Conservation (phyloP, 2,888 invertebrate genomes). For the Scaptomyza cyrtandrae region DNA sequence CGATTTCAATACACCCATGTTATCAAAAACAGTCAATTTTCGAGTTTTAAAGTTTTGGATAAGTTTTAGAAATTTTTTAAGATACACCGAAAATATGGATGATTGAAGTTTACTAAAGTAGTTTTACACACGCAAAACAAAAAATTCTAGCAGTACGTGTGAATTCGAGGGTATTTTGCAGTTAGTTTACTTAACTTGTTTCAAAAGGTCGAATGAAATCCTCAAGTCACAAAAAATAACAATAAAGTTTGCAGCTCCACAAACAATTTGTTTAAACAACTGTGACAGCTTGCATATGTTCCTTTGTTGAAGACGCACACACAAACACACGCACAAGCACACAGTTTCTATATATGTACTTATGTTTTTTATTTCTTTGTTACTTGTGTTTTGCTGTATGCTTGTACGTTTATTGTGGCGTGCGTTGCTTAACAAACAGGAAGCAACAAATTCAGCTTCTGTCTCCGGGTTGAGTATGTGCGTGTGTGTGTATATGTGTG, state of each 20-base stretch:
- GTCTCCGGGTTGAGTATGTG: conserved; percentile 60
- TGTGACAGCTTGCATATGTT: conserved; percentile 81
- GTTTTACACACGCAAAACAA: no score
- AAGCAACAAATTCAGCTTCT: conserved; percentile 80
- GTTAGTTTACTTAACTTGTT: conserved; percentile 9
- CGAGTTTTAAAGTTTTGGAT: no score
- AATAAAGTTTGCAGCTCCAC: conserved; percentile 39
- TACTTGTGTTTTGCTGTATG: conserved; percentile 33
- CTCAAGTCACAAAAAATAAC: conserved; percentile 6
- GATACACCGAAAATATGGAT: no score
- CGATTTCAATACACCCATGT: no score
- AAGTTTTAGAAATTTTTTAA: no score
- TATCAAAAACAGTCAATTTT: no score
- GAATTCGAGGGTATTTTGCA: background rate
- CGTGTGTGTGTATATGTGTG: conserved; percentile 20
- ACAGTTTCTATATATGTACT: conserved; percentile 6
- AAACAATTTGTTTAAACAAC: conserved; percentile 80
- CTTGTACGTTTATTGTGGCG: conserved; percentile 72
- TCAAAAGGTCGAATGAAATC: conserved; percentile 33
- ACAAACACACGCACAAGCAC: conserved; percentile 24
- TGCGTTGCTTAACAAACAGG: conserved; percentile 80
- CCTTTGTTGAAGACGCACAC: conserved; percentile 44
- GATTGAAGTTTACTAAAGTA: no score
- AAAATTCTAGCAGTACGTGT: background rate
- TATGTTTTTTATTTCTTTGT: conserved; percentile 13